Evolutionary conservation across 2,113 vertebrate genomes (phyloP).

Genomic region (Vulpes vulpes): DNA sequence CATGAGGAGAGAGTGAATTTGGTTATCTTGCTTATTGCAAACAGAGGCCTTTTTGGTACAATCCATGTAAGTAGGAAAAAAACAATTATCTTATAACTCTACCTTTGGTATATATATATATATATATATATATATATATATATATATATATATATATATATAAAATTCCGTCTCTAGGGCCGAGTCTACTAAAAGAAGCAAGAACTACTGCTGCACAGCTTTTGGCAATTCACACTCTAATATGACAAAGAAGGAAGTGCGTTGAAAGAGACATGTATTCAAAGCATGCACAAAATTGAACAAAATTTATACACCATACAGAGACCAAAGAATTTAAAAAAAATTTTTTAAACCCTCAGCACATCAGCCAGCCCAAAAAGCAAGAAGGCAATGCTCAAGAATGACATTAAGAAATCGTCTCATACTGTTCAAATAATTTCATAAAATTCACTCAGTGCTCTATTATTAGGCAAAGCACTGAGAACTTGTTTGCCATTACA

Average conservation of each 20-base stretch:
- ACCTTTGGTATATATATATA: not conserved
- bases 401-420: constrained; percentile 25
- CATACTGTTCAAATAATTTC: not conserved
- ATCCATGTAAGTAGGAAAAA: not conserved
- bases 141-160: too few relatives aligned
- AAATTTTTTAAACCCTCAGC: not conserved
- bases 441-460: not conserved
- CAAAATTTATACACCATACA: not conserved
- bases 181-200: not conserved
- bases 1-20: not conserved
- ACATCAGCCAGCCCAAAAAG: not conserved
- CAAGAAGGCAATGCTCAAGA: not conserved
- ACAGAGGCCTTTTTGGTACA: not conserved
- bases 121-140: not conserved
- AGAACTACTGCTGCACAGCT: not conserved
- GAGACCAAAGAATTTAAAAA: not conserved
- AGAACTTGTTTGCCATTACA: constrained; percentile 52
- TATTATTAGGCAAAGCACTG: constrained; percentile 19
- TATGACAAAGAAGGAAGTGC: not conserved
- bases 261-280: not conserved
- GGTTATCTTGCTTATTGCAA: not conserved
- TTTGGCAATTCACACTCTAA: not conserved
- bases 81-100: not conserved
- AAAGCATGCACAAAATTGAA: not conserved
- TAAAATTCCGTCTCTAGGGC: not conserved